A percentile compares a stretch with the other conserved stretches of the same genome.
Conservation (phyloP, 2,888 invertebrate genomes). For the Oligia strigilis region DNA sequence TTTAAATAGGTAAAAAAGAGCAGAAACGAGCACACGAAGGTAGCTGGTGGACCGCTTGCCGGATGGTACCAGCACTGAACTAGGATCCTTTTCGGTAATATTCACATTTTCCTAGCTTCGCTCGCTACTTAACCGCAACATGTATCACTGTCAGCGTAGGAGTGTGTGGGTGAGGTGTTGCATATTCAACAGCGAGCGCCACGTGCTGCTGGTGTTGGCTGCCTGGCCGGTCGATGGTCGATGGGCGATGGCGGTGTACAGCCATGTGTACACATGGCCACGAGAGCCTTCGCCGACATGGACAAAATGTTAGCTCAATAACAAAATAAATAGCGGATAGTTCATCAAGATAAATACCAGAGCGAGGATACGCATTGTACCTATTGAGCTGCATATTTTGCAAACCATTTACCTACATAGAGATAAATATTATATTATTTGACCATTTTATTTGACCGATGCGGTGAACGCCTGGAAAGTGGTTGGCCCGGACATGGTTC, state of each 20-base stretch:
- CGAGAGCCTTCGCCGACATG: neutral
- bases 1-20: too few species aligned
- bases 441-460: too few species aligned
- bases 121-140: slow-evolving; percentile 22
- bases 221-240: neutral
- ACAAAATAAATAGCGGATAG: neutral
- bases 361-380: neutral
- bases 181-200: slow-evolving; percentile 42
- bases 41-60: too few species aligned
- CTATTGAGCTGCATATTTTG: neutral
- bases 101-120: neutral
- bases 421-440: too few species aligned
- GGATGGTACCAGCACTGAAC: too few species aligned
- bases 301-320: neutral
- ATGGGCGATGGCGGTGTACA: neutral
- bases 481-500: too few species aligned
- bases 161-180: slow-evolving; percentile 50
- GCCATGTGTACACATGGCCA: neutral
- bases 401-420: neutral
- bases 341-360: neutral
- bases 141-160: slow-evolving; percentile 37
- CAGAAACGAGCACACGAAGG: too few species aligned
- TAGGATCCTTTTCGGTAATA: neutral
- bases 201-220: slow-evolving; percentile 39
- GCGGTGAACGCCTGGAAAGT: too few species aligned